Evolutionary conservation across 2,113 vertebrate species (phyloP), one percentile per base, ranked within the genome.

Genomic region (Hippoglossus stenolepis): DNA sequence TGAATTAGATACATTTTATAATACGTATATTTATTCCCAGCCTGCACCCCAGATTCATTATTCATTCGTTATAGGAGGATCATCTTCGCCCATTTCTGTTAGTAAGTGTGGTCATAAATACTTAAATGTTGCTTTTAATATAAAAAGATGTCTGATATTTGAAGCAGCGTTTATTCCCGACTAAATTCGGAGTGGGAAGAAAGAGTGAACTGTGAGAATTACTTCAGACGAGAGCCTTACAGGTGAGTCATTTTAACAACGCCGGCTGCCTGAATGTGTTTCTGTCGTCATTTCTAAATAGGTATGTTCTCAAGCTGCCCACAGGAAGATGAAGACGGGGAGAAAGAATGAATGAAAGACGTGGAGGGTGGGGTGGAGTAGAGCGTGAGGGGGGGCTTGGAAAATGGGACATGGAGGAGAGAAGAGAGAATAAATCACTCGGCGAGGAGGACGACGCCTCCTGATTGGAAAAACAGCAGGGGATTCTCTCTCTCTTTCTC

Each of bases 401-500:
- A 88, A 90, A 91, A 70, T 87, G 87, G 87, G 87, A 87, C 89
- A 84, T 78, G 89, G 83, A 83, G 83, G 58, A 78, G 85, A 87
- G 64, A 38, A 76, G 76, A 81, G 85, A 77, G 75, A 87, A 92
- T 90, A 90, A 91, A 92, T 90, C 89, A 89, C 70, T 65, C 75
- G 66, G 77, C 54, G 83, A 86, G 79, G 83, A 92, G 77, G 78
- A 83, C 64, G 80, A 88, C 70, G 79, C 79, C 86, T 90, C 70
- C 77, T 87, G 89, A 87, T 92, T 87, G 77, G 85, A 89, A 89
- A 90, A 82, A 80, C 91, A 88, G 88, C 85, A 64, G 87, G 89
- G 66, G 89, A 83, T 83, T 85, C 77, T 90, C 79, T 81, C 23
- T 26, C 45, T 57, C 51, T 73, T 58, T 47, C 54, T 54, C 65